Evolutionary conservation across 1,140 invertebrate genomes (phyloP).

Genomic region (Drosophila kikkawai): DNA sequence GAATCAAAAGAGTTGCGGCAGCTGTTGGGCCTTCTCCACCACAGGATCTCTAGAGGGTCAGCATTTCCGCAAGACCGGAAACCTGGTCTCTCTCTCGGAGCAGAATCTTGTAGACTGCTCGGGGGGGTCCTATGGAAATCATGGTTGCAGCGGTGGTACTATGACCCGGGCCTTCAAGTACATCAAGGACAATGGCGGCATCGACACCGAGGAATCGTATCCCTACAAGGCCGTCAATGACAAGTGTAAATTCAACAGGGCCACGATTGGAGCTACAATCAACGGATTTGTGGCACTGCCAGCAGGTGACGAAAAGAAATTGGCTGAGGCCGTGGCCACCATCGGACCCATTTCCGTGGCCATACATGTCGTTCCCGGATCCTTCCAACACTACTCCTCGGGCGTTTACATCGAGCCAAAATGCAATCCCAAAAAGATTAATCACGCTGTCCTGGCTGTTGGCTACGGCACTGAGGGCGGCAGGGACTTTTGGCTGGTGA

Average conservation of each 20-base stretch:
- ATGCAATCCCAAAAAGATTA: background rate
- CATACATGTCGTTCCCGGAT: background rate
- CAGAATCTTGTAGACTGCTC: slow-evolving; percentile 15
- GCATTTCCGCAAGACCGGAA: slow-evolving; percentile 2
- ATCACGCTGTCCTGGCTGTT: slow-evolving; percentile 1
- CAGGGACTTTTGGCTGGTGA: slow-evolving; percentile 16
- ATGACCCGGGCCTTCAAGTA: background rate
- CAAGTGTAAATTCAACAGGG: background rate
- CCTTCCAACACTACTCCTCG: background rate
- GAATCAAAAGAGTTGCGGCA: background rate
- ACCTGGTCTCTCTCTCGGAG: slow-evolving; percentile 1
- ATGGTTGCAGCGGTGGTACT: background rate
- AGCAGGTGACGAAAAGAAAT: background rate
- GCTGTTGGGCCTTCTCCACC: slow-evolving; percentile 16
- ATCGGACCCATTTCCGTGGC: background rate
- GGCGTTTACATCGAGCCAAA: background rate
- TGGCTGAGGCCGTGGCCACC: slow-evolving; percentile 11
- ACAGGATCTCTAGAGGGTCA: slow-evolving; percentile 10
- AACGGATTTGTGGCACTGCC: slow-evolving; percentile 2
- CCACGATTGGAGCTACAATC: background rate
- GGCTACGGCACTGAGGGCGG: slow-evolving; percentile 2
- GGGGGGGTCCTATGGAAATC: background rate
- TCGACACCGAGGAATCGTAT: slow-evolving; percentile 9
- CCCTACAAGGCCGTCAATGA: background rate
- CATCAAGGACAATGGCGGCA: slow-evolving; percentile 2